phyloP scores from a whole-genome alignment of 2,797 vertebrate genomes.

The Spheniscus humboldti region DNA sequence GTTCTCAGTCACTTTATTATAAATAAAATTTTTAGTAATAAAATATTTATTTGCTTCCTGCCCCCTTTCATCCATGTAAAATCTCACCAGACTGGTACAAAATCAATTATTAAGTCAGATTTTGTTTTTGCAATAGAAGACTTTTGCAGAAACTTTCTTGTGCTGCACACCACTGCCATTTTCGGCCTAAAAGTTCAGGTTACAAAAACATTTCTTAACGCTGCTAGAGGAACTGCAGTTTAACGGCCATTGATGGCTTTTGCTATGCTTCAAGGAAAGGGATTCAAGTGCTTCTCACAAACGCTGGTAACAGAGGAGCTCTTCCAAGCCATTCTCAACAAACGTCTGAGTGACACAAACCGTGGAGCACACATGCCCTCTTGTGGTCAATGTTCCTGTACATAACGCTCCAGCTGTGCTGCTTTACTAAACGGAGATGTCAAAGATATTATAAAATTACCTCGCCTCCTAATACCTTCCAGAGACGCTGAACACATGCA shows the following conservation, averaged over 20 bases:
- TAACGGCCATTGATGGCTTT: not conserved
- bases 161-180: no score
- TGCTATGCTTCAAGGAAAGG: not conserved
- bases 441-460: fast-evolving
- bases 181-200: not conserved
- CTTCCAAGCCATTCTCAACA: not conserved
- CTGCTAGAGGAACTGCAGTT: not conserved
- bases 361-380: conserved; percentile 43
- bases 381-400: not conserved
- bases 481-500: not conserved
- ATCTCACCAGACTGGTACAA: not conserved
- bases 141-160: not conserved
- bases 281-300: not conserved
- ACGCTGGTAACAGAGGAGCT: fast-evolving
- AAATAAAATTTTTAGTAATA: not conserved
- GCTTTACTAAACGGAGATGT: not conserved
- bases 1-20: not conserved
- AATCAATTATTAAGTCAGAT: not conserved
- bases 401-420: fast-evolving
- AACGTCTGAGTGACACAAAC: not conserved
- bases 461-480: fast-evolving
- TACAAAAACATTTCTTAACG: not conserved
- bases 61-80: not conserved
- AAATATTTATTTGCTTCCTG: not conserved
- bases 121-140: not conserved